Evolutionary conservation across 2,113 vertebrate species (phyloP).

Genomic region (Corvus hawaiiensis): DNA sequence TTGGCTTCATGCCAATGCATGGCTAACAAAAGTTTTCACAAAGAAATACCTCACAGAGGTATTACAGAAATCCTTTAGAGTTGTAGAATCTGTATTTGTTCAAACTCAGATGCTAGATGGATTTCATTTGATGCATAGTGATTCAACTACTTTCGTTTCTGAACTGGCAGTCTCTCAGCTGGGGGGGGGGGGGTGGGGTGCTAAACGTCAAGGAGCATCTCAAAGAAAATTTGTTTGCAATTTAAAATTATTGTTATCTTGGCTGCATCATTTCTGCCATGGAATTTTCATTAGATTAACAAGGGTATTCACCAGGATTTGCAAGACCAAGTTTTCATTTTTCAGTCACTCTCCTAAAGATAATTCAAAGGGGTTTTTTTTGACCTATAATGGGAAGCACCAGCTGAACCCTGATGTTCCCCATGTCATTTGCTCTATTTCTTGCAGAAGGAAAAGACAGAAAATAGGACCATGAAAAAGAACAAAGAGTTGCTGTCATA

Average conservation of each 20-base stretch:
- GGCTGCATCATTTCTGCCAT: neutral
- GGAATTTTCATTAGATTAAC: neutral
- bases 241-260: neutral
- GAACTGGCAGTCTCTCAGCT: neutral
- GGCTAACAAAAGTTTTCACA: neutral
- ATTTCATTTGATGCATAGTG: neutral
- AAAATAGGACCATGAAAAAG: neutral
- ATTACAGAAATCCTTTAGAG: neutral
- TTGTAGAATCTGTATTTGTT: neutral
- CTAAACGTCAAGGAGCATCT: neutral
- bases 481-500: neutral
- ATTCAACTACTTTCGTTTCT: neutral
- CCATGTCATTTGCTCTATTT: neutral
- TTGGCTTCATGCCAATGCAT: neutral
- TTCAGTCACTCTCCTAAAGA: neutral
- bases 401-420: neutral
- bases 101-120: neutral
- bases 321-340: neutral
- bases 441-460: neutral
- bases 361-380: neutral
- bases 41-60: neutral
- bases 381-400: neutral
- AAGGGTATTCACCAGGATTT: neutral
- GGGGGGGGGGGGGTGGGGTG: neutral
- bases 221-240: neutral